Evolutionary conservation across 2,797 vertebrate genomes (phyloP).

Genomic region (Tapera naevia): DNA sequence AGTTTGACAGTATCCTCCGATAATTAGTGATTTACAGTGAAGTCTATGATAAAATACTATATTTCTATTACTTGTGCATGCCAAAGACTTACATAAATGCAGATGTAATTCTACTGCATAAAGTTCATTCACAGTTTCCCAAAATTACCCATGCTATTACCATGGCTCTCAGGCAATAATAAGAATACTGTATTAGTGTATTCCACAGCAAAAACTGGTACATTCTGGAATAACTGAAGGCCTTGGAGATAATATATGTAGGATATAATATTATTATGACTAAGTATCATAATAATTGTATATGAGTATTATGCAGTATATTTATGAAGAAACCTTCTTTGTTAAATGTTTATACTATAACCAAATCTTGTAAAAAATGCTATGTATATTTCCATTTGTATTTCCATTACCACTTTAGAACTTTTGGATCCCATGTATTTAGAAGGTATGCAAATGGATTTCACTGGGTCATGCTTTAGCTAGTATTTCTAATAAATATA

Average conservation of each 20-base stretch:
- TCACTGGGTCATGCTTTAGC: slow-evolving; percentile 3
- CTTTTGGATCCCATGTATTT: background rate
- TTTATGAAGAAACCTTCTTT: background rate
- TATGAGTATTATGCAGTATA: background rate
- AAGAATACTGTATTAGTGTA: background rate
- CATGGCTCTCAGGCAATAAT: background rate
- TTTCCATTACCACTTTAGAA: background rate
- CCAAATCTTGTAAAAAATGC: background rate
- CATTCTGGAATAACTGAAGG: background rate
- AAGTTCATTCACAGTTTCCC: background rate
- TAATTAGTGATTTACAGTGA: background rate
- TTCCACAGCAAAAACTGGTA: background rate
- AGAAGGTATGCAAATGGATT: background rate
- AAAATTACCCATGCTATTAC: background rate
- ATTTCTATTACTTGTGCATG: background rate
- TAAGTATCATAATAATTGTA: background rate
- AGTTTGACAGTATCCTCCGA: background rate
- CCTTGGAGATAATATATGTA: background rate
- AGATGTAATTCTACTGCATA: background rate
- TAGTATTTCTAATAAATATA: background rate
- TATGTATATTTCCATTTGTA: background rate
- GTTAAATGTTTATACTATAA: background rate
- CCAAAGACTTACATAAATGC: background rate
- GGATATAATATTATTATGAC: background rate
- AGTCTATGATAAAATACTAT: background rate